These are phyloP conservation scores for Oryzias melastigma DNA, from an alignment of 2,113 vertebrate genomes.

Conservation along the genomic window DNA sequence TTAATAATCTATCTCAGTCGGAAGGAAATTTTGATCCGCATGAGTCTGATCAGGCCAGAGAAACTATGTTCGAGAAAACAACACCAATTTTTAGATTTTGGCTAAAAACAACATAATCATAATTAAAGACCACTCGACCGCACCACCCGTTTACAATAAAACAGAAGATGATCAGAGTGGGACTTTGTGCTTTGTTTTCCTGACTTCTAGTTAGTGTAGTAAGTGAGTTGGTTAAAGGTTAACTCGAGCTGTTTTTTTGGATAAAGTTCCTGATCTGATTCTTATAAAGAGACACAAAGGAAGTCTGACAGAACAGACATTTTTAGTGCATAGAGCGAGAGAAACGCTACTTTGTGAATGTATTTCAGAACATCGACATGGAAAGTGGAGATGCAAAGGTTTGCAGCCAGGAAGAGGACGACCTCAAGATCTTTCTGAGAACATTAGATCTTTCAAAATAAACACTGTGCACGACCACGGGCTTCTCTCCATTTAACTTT, in stretches of 20 bases:
- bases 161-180: neutral
- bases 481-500: neutral
- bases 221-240: neutral
- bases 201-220: neutral
- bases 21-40: no score
- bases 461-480: neutral
- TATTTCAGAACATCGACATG: constrained; percentile 26
- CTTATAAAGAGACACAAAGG: constrained; percentile 3
- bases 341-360: constrained; percentile 25
- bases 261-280: neutral
- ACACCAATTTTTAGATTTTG: no score
- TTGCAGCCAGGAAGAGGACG: constrained; percentile 4
- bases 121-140: neutral
- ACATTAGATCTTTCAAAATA: neutral
- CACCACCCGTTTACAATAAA: neutral
- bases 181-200: neutral
- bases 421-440: neutral
- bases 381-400: constrained; percentile 5
- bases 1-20: no score
- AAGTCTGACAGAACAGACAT: constrained; percentile 14
- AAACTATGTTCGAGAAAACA: no score
- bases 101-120: no score
- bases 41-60: no score
- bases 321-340: constrained; percentile 17
- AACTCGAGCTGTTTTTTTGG: neutral